These are phyloP conservation scores for Isaurus tuberculatus DNA, from an alignment of 92 coral and sea anemone genomes.

Conservation along the genomic window DNA sequence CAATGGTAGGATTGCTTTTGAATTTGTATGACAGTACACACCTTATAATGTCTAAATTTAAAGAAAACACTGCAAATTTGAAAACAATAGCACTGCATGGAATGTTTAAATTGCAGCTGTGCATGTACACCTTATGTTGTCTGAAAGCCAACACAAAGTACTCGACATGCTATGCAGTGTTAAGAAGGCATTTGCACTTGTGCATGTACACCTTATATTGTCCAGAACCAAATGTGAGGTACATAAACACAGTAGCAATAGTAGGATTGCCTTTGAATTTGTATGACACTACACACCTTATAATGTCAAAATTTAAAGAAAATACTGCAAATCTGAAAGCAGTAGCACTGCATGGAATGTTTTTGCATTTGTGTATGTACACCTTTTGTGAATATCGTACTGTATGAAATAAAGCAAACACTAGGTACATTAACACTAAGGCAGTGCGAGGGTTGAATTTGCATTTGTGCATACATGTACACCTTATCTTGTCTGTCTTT, in stretches of 20 bases:
- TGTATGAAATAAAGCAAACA: no score
- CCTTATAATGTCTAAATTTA: slow-evolving; percentile 76
- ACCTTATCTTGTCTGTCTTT: slow-evolving; percentile 94
- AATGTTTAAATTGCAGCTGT: not conserved
- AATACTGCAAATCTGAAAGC: no score
- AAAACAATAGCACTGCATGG: no score
- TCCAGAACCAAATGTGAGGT: not conserved
- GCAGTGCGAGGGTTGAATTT: not conserved
- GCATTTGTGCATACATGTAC: not conserved
- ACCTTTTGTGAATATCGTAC: slow-evolving; percentile 64
- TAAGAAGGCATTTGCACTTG: not conserved
- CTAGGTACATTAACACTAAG: not conserved
- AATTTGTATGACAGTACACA: not conserved
- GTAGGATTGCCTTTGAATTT: not conserved
- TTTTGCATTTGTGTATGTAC: not conserved
- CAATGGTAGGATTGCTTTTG: not conserved
- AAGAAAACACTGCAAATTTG: no score
- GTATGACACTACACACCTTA: slow-evolving; percentile 57
- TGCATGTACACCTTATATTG: slow-evolving; percentile 71
- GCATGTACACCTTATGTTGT: slow-evolving; percentile 72
- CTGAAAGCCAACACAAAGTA: slow-evolving; percentile 47
- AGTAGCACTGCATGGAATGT: not conserved
- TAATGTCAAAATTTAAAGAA: slow-evolving; percentile 62
- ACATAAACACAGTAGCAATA: not conserved
- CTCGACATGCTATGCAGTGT: not conserved